Evolutionary conservation across 2,113 vertebrate species (phyloP), one percentile per base, ranked within the genome.

Genomic region (Buteo buteo): DNA sequence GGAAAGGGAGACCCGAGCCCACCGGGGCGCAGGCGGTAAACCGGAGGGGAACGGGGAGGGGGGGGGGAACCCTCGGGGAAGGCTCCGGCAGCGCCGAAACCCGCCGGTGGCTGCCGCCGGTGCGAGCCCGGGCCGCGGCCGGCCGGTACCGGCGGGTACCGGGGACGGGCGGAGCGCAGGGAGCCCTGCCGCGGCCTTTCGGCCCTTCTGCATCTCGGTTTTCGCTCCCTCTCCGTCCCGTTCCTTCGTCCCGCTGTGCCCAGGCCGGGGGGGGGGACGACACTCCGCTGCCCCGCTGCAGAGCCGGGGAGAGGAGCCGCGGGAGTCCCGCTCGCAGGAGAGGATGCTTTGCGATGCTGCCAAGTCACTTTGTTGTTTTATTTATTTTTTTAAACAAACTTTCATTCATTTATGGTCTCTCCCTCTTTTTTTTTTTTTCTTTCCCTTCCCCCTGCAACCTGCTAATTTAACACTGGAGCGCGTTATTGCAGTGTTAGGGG

Each of bases 381-480:
- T 98, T 98, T 98, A 95, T 98, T 96, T 96, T 97, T 97, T 97
- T 79, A 38, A 98, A 98, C 97, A 98, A 98, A 98, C 98, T 98
- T 98, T 97, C 98, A 98, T 98, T 98, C 97, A 98, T 98, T 97
- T 97, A 73, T 93, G 98, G 96, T 97, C 93, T 98, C 97, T 95
- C 52, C 15, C 47, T 84, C 52, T 67, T 67, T 52, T 54, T 59
- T 49, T 13, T 25, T 42, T 26, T 28, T 31, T 8, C 5, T 6
- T 4, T 3, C 82, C 71, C 45, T 88, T 91, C 79, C 81, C 84
- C 73, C 96, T 61, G 95, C 98, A 98, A 98, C 97, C 98, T 97
- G 97, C 98, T 98, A 98, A 98, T 98, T 98, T 98, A 98, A 97
- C 98, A 98, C 98, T 97, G 98, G 97, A 98, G 98, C 96, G 98